Evolutionary conservation across 2,113 vertebrate species (phyloP), one percentile per base, ranked within the genome.

Genomic region (Dendropsophus ebraccatus): DNA sequence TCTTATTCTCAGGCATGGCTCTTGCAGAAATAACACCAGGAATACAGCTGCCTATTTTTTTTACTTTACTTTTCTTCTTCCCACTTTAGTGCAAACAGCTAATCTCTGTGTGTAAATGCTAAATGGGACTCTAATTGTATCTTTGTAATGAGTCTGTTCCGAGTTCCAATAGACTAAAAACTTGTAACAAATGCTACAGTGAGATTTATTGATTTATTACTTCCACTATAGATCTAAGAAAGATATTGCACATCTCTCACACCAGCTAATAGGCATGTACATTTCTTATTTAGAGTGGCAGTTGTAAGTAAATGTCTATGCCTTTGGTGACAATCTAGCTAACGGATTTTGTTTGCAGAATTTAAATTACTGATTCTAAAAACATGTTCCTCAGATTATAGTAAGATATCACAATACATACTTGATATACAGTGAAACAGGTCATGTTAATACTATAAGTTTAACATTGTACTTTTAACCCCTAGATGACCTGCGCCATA

Each of bases 31-130:
- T 87, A 94, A 92, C 93, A 94, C 93, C 97, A 93, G 97, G 96
- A 94, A 95, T 94, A 89, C 95, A 94, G 95, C 97, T 98, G 96
- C 98, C 95, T 92, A n/a, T n/a, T 91, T 93, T 91, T 92, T 93
- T 91, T 92, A 92, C 93, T 93, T 77, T 93, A 87, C 92, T 92
- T 90, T 89, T 90, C 91, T 94, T 91, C 88, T 87, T 94, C 91
- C 92, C 90, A 9, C 30, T 79, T 72, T 52, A 72, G 47, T 70
- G 77, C 23, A 67, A 70, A 69, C 23, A 81, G 28, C 65, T 41
- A 72, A 45, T 54, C 10, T 72, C n/a, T 80, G 52, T 75, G 54
- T 60, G 70, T 47, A 75, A 60, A 74, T 74, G 35, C 35, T 25
- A 23, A 62, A 70, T 56, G 54, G 47, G 62, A 62, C 37, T 32